Evolutionary conservation across 2,113 vertebrate species (phyloP).

Genomic region (Elachura formosa): DNA sequence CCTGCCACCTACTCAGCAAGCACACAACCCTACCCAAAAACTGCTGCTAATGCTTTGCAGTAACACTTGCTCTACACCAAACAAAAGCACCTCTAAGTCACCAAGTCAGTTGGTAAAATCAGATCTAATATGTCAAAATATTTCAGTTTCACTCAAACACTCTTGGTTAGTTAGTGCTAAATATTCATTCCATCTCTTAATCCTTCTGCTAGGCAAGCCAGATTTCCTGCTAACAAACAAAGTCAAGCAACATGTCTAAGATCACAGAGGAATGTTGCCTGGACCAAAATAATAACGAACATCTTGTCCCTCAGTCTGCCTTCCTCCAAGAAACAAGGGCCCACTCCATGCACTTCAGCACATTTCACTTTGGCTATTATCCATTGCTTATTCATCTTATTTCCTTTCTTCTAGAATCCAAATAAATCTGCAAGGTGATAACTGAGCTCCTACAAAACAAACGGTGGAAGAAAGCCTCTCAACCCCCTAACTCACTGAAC

Average conservation of each 20-base stretch:
- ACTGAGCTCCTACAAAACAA: neutral
- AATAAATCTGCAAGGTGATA: neutral
- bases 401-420: conserved; percentile 5
- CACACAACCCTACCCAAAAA: neutral
- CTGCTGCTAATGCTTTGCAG: neutral
- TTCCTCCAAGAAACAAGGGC: neutral
- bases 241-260: neutral
- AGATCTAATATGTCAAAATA: conserved; percentile 36
- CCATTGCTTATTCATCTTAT: neutral
- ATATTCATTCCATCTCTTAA: neutral
- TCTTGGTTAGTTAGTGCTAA: conserved; percentile 26
- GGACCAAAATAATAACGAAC: neutral
- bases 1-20: neutral
- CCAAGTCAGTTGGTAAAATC: conserved; percentile 7
- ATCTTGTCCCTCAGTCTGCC: neutral
- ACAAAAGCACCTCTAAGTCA: neutral
- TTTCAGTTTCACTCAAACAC: conserved; percentile 35
- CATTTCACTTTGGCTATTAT: conserved; percentile 24
- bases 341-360: neutral
- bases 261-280: conserved; percentile 3
- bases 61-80: conserved; percentile 27
- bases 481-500: neutral
- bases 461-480: neutral
- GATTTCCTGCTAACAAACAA: conserved; percentile 1
- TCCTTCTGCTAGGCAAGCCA: neutral